Base-by-base conservation (phyloP, 2,113 vertebrate species). In the Pelobates fuscus region DNA sequence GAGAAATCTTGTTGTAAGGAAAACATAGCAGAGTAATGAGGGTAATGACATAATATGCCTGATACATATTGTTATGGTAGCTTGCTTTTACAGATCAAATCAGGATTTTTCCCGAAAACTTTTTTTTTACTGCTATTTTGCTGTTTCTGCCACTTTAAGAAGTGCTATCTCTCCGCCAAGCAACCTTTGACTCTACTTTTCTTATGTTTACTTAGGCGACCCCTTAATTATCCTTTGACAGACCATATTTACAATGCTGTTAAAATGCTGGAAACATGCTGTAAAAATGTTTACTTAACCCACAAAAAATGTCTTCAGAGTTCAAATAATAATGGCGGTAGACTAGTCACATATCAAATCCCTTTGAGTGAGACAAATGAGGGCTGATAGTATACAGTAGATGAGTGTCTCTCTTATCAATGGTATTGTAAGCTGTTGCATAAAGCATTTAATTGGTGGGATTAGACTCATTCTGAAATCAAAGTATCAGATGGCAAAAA, bases 241-340 rank as follows among this genome's bases (percentile, higher is more conserved):
- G 32, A 8, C 18, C 21, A 1, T 67, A 44, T 75, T 75, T 66
- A 74, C 37, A 27, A 7, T n/a, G 41, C 8, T 37, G 60, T 63
- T 63, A 63, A n/a, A 63, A 63, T 37, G 27, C 18, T 60, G 46
- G 64, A 59, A 18, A 46, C 72, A 49, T 58, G 52, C 49, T 64
- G 70, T 65, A 59, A 75, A 67, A 59, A 44, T 74, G 64, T 67
- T 75, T 75, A 44, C 26, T 67, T 67, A 75, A 60, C n/a, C 44
- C 2, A 63, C 20, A 30, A 44, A 46, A 65, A 30, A 46, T 46
- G 32, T 59, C 52, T 60, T 75, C 32, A 37, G 63, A 41, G 63
- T 8, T 54, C 3, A 30, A 59, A 75, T 75, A 60, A 49, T 60
- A 18, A 2, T 20, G 62, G 43, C 30, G 17, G 18, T 74, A 58